phyloP scores from a whole-genome alignment of 2,888 invertebrate genomes.

The Octodonta nipae region DNA sequence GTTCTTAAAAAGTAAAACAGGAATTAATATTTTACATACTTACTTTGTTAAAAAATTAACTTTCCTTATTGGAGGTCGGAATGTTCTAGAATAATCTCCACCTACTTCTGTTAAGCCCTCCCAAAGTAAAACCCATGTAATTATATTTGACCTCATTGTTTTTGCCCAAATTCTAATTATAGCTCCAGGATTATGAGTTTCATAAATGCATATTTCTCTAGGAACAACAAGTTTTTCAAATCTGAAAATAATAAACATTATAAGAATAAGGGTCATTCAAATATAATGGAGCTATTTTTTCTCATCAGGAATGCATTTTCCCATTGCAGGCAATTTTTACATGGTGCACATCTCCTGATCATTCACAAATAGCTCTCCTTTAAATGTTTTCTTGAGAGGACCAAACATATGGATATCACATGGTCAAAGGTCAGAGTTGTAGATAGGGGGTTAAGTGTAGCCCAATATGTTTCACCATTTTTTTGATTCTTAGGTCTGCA shows the following conservation, averaged over 20 bases:
- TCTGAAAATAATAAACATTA: conserved; percentile 33
- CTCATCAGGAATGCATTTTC: no score
- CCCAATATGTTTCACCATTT: no score
- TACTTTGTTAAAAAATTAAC: conserved; percentile 36
- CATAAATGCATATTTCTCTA: conserved; percentile 58
- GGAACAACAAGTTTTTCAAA: conserved; percentile 57
- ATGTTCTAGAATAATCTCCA: conserved; percentile 52
- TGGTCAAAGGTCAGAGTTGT: no score
- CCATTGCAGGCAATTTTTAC: no score
- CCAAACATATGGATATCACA: no score
- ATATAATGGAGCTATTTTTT: no score
- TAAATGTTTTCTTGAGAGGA: no score
- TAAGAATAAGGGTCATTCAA: no score
- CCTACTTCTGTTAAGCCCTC: conserved; percentile 52
- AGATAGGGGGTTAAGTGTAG: no score
- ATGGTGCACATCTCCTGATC: background rate
- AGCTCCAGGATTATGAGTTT: conserved; percentile 77
- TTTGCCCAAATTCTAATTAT: conserved; percentile 73
- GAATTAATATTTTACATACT: conserved; percentile 33
- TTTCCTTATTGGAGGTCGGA: conserved; percentile 56
- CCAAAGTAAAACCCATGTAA: conserved; percentile 75
- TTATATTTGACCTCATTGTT: no score
- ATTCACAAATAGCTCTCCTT: no score
- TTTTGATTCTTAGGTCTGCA: no score
- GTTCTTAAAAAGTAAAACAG: background rate